Base-by-base conservation (phyloP, 1,140 invertebrate genomes). In the Diabrotica undecimpunctata region DNA sequence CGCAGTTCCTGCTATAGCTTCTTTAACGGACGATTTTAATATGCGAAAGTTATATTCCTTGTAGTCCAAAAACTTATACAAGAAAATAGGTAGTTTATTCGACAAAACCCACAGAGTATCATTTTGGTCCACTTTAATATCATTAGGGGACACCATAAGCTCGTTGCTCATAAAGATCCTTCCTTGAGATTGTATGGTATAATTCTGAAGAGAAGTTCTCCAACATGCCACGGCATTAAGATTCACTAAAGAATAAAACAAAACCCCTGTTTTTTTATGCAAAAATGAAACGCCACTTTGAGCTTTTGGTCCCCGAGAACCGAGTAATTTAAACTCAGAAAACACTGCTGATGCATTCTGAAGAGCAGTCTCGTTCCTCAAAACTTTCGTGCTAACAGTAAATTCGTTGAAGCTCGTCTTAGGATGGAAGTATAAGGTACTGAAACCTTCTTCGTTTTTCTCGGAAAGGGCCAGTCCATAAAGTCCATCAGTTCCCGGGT, bases 211-310 rank as follows among this genome's bases (percentile, higher is more conserved):
- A 0, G 84, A 85, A 0, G 88, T 89, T 61, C 84, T 87, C 90
- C 90, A 93, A 69, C 90, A 93, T 2, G 87, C 89, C 0, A 93
- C 83, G 3, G 89, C 87, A 71, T 92, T 90, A 12, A 89, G 75
- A 75, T 91, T 91, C 0, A 90, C 83, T 53, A 91, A 79, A 2
- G 88, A 85, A 75, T 92, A 93, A 74, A 93, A 90, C 0, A 92
- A 77, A 8, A 92, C 86, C 1, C 87, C 87, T 0, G 87, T 87
- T 56, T 85, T 84, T 11, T 84, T 83, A 70, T 92, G 88, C 8
- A 91, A 73, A 67, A 90, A 91, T 12, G 88, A 87, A 0, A 86
- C 87, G 61, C 88, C 89, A 11, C 89, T 88, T 73, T 93, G 90
- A 0, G 84, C 86, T 68, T 90, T 89, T 0, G 82, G 81, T 0